Conservation (phyloP, 1,140 invertebrate species). For the Hycleus phaleratus region DNA sequence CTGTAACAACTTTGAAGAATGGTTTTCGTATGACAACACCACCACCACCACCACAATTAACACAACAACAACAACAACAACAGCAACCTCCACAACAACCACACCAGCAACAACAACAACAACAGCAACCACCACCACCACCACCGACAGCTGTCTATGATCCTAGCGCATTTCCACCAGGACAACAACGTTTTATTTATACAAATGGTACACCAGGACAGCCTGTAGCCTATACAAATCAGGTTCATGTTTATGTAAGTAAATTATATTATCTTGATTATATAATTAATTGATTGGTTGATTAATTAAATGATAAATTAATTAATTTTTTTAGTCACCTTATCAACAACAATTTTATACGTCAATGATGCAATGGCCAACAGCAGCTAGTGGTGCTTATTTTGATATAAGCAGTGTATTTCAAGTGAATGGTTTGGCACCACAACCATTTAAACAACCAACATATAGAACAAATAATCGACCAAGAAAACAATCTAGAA, state of each 20-base stretch:
- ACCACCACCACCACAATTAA: constrained; percentile 44
- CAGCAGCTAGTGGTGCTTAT: constrained; percentile 47
- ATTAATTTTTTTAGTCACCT: constrained; percentile 31
- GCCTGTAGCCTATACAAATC: constrained; percentile 52
- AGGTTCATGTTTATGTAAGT: constrained; percentile 63
- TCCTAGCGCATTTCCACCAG: constrained; percentile 45
- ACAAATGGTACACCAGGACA: constrained; percentile 47
- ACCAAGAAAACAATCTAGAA: constrained; percentile 20
- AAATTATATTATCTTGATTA: constrained; percentile 1
- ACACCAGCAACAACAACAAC: too few species aligned
- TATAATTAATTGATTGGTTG: background rate
- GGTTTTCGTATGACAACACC: constrained; percentile 43
- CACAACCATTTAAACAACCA: constrained; percentile 55
- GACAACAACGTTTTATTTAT: constrained; percentile 58
- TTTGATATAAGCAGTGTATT: constrained; percentile 67
- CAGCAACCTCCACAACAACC: constrained; percentile 6
- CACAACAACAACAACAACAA: constrained; percentile 49
- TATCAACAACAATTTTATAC: constrained; percentile 47
- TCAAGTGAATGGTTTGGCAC: constrained; percentile 65
- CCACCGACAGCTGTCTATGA: constrained; percentile 52
- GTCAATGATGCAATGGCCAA: constrained; percentile 49
- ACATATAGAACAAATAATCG: constrained; percentile 32
- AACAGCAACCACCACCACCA: constrained; percentile 46
- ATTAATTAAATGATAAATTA: background rate
- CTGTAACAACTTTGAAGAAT: constrained; percentile 44